A percentile compares a stretch with the other conserved stretches of the same genome.
Evolutionary conservation across 2,113 vertebrate genomes (phyloP).

Genomic region (Ivindomyrus marchei): DNA sequence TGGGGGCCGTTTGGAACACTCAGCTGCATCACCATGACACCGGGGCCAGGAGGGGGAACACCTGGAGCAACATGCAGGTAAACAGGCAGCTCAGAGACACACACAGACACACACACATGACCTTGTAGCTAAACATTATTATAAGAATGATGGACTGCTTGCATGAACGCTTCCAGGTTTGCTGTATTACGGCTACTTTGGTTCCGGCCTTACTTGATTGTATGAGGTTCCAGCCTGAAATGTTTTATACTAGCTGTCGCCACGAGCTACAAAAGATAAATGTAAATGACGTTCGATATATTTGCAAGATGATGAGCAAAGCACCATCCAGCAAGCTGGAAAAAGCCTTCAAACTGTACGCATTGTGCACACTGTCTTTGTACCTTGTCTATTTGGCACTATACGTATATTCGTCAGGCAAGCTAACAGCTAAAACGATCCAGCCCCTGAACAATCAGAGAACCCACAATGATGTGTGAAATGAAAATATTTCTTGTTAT

Average conservation of each 20-base stretch:
- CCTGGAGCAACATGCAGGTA: conserved; percentile 50
- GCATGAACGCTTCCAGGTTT: not conserved
- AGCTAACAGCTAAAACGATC: not conserved
- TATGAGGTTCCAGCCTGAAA: not conserved
- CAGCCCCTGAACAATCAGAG: not conserved
- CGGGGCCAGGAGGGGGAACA: conserved; percentile 81
- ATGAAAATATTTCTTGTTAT: not conserved
- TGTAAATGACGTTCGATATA: not conserved
- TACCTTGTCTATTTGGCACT: not conserved
- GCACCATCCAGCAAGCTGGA: not conserved
- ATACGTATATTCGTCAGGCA: not conserved
- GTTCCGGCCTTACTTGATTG: not conserved
- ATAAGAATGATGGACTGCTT: not conserved
- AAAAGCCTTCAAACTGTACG: not conserved
- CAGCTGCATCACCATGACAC: conserved; percentile 96
- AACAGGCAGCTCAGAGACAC: not conserved
- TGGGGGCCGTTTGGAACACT: conserved; percentile 87
- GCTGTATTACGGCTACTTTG: not conserved
- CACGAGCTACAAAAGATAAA: not conserved
- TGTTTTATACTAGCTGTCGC: not conserved
- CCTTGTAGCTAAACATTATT: not conserved
- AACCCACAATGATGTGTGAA: not conserved
- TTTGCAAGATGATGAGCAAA: not conserved
- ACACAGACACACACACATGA: not conserved
- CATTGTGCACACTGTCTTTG: not conserved